Conservation (phyloP, 2,797 vertebrate species). For the Pipistrellus pygmaeus region DNA sequence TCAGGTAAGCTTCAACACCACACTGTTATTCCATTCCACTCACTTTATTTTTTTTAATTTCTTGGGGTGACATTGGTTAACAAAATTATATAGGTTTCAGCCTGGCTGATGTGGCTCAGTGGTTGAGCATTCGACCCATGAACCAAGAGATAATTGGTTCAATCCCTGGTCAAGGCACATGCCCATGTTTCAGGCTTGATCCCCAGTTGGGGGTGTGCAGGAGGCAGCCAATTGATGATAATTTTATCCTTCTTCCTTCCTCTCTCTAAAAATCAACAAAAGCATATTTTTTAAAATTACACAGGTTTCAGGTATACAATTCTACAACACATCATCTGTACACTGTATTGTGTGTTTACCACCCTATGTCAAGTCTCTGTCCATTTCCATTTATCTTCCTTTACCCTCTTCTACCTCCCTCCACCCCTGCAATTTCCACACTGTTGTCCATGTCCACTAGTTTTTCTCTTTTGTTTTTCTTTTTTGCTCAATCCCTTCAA, state of each 20-base stretch:
- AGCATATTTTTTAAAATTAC: background rate
- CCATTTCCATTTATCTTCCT: background rate
- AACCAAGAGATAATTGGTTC: too few species aligned
- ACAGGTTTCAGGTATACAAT: background rate
- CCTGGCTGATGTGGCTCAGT: too few species aligned
- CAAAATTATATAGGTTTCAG: background rate
- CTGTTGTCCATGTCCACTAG: background rate
- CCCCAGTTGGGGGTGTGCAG: too few species aligned
- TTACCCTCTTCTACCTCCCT: background rate
- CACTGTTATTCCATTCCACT: background rate
- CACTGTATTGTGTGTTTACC: background rate
- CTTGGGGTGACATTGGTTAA: background rate
- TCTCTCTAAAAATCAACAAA: too few species aligned
- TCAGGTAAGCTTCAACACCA: background rate
- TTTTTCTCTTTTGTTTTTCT: background rate
- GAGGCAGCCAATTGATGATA: too few species aligned
- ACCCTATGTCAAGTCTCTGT: background rate
- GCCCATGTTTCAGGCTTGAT: too few species aligned
- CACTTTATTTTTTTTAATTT: background rate
- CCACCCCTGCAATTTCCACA: background rate
- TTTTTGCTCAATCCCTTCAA: background rate
- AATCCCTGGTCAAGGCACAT: too few species aligned
- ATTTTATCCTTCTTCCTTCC: too few species aligned
- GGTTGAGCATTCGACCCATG: too few species aligned
- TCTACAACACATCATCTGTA: background rate